These are phyloP conservation scores for Amphibalanus amphitrite DNA, from an alignment of 1,140 invertebrate genomes.

Conservation along the genomic window DNA sequence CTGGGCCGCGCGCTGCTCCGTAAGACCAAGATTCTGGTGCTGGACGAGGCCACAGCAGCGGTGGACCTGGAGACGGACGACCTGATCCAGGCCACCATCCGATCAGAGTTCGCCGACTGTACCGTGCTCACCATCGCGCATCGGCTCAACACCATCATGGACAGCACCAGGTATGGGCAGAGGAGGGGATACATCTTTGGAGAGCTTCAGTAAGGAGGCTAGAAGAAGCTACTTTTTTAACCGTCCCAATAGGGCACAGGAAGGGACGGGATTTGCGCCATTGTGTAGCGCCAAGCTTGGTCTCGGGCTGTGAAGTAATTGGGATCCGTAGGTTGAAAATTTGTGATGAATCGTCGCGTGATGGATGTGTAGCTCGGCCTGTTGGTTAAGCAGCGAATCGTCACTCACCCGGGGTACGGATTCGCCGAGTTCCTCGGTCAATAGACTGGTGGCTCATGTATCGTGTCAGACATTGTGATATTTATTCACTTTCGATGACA, in stretches of 20 bases:
- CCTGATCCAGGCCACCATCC: constrained; percentile 73
- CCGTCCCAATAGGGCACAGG: too few species aligned
- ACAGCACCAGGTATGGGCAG: constrained; percentile 46
- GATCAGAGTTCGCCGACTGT: constrained; percentile 67
- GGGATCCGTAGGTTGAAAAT: not conserved
- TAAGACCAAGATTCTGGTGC: constrained; percentile 72
- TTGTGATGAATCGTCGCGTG: not conserved
- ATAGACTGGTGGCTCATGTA: not conserved
- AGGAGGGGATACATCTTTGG: too few species aligned
- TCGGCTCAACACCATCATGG: constrained; percentile 84
- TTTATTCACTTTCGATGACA: too few species aligned
- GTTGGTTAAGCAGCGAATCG: not conserved
- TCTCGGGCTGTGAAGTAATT: too few species aligned
- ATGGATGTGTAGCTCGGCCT: not conserved
- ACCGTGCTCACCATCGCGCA: constrained; percentile 90
- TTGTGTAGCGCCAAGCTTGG: too few species aligned
- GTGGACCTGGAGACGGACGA: constrained; percentile 85
- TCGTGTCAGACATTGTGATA: too few species aligned
- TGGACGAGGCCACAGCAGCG: constrained; percentile 86
- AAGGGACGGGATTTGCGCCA: too few species aligned
- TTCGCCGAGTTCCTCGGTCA: not conserved
- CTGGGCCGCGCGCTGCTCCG: constrained; percentile 70
- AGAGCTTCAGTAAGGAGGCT: too few species aligned
- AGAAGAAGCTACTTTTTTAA: too few species aligned
- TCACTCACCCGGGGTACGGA: not conserved